These are phyloP conservation scores for Tachina fera DNA, from an alignment of 2,888 invertebrate genomes.

Conservation along the genomic window DNA sequence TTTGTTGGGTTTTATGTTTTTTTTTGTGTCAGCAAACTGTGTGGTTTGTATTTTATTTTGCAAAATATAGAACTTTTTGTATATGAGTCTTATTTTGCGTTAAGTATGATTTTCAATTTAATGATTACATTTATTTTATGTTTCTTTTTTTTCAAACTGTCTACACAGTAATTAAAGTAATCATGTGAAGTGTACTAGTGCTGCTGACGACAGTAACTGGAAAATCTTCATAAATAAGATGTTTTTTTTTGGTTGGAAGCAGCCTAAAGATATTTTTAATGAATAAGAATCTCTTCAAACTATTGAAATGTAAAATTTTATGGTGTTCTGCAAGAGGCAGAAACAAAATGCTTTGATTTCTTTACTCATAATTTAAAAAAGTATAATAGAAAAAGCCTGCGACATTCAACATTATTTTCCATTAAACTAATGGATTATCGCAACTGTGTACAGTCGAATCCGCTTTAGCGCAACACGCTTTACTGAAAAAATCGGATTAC, in stretches of 20 bases:
- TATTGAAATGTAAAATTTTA: too few relatives aligned
- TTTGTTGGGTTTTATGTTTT: conserved; percentile 11
- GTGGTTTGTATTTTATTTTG: conserved; percentile 22
- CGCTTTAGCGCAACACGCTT: too few relatives aligned
- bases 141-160: conserved; percentile 11
- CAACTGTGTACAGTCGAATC: too few relatives aligned
- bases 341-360: too few relatives aligned
- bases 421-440: too few relatives aligned
- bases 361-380: too few relatives aligned
- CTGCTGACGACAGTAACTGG: conserved; percentile 14
- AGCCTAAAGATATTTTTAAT: neutral
- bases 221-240: neutral
- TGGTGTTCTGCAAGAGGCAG: too few relatives aligned
- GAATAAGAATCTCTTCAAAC: neutral
- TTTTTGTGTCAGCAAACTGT: conserved; percentile 14
- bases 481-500: too few relatives aligned
- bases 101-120: conserved; percentile 20
- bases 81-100: conserved; percentile 1
- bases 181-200: neutral
- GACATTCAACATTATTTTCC: too few relatives aligned
- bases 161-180: conserved; percentile 28
- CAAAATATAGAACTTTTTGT: conserved; percentile 24
- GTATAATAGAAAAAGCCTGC: too few relatives aligned
- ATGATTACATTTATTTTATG: neutral
- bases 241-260: neutral